Evolutionary conservation across 2,113 vertebrate genomes (phyloP).

Genomic region (Bombycilla garrulus): DNA sequence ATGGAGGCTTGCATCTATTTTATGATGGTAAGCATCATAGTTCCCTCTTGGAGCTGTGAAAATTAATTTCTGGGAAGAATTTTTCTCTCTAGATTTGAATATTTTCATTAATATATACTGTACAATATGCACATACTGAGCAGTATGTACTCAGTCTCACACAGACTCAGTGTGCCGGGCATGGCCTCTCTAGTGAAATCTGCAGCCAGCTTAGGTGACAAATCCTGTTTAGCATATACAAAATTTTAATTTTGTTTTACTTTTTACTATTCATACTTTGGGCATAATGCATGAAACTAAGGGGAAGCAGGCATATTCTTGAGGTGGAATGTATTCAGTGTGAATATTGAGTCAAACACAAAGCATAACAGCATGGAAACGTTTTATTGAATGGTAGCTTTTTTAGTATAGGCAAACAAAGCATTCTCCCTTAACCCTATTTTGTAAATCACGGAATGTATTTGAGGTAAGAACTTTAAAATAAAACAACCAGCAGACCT

Average conservation of each 20-base stretch:
- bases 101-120: not conserved
- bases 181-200: not conserved
- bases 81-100: not conserved
- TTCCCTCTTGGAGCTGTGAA: not conserved
- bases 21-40: not conserved
- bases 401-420: not conserved
- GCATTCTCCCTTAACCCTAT: not conserved
- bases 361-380: not conserved
- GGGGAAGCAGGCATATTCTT: not conserved
- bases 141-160: not conserved
- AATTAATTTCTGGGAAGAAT: not conserved
- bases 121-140: not conserved
- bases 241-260: not conserved
- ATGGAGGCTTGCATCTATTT: not conserved
- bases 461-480: not conserved
- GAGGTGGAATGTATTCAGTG: not conserved
- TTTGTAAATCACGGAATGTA: not conserved
- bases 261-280: not conserved
- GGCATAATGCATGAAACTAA: not conserved
- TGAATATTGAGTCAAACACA: not conserved
- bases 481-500: not conserved
- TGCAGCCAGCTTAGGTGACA: not conserved
- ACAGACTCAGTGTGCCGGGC: not conserved
- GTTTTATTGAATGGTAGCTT: not conserved
- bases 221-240: not conserved